phyloP scores from a whole-genome alignment of 2,797 vertebrate species.

The Anguilla obscura region DNA sequence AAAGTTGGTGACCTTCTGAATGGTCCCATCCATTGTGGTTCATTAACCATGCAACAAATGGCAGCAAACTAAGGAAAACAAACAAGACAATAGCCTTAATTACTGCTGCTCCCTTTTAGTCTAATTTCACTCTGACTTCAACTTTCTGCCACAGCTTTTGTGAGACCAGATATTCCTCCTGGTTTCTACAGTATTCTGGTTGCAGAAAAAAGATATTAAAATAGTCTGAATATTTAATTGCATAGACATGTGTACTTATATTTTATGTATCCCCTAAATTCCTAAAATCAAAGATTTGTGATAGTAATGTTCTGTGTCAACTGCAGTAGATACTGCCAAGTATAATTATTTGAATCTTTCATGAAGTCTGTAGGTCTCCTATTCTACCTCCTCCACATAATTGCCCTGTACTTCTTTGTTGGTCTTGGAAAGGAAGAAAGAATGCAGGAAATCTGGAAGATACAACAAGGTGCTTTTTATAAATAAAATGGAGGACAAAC shows the following conservation, averaged over 20 bases:
- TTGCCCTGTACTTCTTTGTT: neutral
- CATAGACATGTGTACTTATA: neutral
- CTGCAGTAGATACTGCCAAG: neutral
- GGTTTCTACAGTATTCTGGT: neutral
- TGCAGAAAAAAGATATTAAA: neutral
- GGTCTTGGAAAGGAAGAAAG: neutral
- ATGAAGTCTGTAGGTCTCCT: neutral
- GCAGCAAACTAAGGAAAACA: neutral
- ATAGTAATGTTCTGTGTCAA: neutral
- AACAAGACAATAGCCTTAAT: constrained; percentile 39
- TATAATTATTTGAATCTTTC: neutral
- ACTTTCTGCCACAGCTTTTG: neutral
- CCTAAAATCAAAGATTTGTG: neutral
- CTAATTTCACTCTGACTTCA: neutral
- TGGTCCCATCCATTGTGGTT: constrained; percentile 58
- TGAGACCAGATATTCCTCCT: neutral
- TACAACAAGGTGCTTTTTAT: neutral
- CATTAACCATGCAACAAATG: constrained; percentile 46
- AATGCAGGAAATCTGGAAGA: neutral
- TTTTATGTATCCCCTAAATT: neutral
- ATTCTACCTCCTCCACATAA: neutral
- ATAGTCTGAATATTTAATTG: neutral
- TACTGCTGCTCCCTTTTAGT: constrained; percentile 42
- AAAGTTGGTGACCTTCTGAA: constrained; percentile 55
- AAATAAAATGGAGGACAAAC: neutral